phyloP scores from a whole-genome alignment of 1,140 invertebrate genomes.

The Pseudomyrmex cubaensis region DNA sequence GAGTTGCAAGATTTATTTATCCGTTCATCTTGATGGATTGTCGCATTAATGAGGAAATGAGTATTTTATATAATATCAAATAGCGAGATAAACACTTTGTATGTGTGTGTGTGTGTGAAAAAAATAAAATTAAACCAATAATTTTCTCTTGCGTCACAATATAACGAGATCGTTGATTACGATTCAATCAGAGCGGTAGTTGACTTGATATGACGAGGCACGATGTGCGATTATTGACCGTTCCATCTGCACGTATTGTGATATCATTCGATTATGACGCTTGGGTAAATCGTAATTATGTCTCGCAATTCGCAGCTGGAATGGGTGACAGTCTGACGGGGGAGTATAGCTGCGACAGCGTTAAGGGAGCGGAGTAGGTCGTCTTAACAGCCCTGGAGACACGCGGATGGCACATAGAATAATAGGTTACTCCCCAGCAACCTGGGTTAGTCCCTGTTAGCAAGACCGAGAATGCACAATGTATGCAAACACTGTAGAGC shows the following conservation, averaged over 20 bases:
- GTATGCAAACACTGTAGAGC: slow-evolving; percentile 79
- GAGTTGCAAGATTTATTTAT: neutral
- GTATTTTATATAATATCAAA: neutral
- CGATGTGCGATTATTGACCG: slow-evolving; percentile 45
- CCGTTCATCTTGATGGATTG: neutral
- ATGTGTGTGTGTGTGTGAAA: neutral
- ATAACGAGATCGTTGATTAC: slow-evolving; percentile 9
- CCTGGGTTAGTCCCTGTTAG: slow-evolving; percentile 73
- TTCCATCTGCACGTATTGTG: slow-evolving; percentile 53
- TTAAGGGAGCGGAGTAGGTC: slow-evolving; percentile 70
- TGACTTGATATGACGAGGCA: slow-evolving; percentile 10
- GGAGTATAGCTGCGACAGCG: slow-evolving; percentile 59
- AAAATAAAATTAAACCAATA: neutral
- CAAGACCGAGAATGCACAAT: slow-evolving; percentile 77
- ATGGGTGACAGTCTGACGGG: slow-evolving; percentile 58
- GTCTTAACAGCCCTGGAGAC: slow-evolving; percentile 80
- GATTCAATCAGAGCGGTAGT: slow-evolving; percentile 41
- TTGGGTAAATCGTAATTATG: slow-evolving; percentile 76
- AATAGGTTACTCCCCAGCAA: slow-evolving; percentile 73
- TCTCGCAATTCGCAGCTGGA: slow-evolving; percentile 63
- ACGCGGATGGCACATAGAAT: slow-evolving; percentile 77
- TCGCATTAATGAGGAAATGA: neutral
- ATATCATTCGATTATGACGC: slow-evolving; percentile 75
- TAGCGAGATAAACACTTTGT: too few species aligned
- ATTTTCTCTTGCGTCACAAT: neutral